Base-by-base conservation (phyloP, 2,888 invertebrate species). In the Oligia strigilis region DNA sequence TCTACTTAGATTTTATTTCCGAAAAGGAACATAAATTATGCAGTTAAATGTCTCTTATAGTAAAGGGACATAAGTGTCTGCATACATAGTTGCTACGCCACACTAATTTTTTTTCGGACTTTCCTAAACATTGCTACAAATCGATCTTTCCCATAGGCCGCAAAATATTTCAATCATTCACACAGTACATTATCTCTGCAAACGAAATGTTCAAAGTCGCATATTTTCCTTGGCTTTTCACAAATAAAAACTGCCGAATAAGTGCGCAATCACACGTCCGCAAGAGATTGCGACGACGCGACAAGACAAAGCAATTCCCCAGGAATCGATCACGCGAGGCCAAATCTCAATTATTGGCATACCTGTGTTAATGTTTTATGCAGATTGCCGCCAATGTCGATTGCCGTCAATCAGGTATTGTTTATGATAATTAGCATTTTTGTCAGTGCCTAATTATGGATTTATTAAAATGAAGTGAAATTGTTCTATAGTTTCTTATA, bases 281-380 rank as follows among this genome's bases (percentile, higher is more conserved):
- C 87, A 88, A 84, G 75, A 89, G 85, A 87, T 90, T 87, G 88
- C 87, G 83, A 82, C 64, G 84, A 82, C 64, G 84, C 85, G 78
- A 88, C 83, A 91, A 89, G 90, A 95, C 93, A 93, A 95, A 94
- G 93, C 90, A 89, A 92, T 93, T 93, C 92, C 92, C 91, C 92
- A 94, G 92, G 95, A 93, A 94, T 93, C 92, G 91, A 95, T 94
- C 95, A 95, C 94, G 95, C 95, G 90, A 96, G 94, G 94, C 87
- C 93, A 90, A 91, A 93, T 90, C 90, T 92, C 91, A 94, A 94
- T 94, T 93, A 94, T 91, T 92, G 89, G 88, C 91, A 91, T 90
- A 92, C 90, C 85, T 81, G 78, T 78, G 84, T 89, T 88, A 89
- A 93, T 93, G 83, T 87, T 88, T 93, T 93, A 94, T 94, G 93